Evolutionary conservation across 2,797 vertebrate genomes (phyloP).

Genomic region (Pteropus rufus): DNA sequence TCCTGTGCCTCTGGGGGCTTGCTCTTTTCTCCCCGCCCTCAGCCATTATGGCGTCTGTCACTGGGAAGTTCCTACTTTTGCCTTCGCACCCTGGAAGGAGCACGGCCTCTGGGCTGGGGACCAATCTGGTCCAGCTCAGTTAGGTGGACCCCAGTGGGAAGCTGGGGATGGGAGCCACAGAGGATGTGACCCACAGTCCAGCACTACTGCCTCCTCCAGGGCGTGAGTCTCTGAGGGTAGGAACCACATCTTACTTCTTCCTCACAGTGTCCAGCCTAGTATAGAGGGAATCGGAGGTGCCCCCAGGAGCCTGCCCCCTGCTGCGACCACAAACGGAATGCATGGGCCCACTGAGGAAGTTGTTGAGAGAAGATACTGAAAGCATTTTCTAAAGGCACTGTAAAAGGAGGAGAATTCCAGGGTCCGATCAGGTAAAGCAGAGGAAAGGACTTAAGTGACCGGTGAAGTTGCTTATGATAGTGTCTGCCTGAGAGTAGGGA

Average conservation of each 20-base stretch:
- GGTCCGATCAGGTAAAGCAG: not conserved
- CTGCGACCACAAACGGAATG: not conserved
- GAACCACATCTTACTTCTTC: not conserved
- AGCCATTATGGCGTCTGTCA: not conserved
- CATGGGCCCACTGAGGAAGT: accelerated
- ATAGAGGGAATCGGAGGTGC: not conserved
- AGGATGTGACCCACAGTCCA: not conserved
- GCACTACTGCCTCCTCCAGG: not conserved
- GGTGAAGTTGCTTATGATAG: not conserved
- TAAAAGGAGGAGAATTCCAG: not conserved
- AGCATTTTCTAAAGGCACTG: not conserved
- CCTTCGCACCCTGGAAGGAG: not conserved
- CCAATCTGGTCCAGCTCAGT: not conserved
- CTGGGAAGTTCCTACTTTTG: not conserved
- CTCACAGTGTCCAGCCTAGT: not conserved
- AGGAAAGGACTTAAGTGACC: not conserved
- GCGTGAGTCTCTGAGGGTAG: not conserved
- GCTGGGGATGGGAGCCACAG: not conserved
- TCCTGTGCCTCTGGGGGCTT: not conserved
- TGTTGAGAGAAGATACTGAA: not conserved
- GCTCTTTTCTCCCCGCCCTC: not conserved
- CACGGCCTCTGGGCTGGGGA: not conserved
- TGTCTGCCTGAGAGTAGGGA: not conserved
- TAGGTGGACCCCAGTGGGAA: not conserved
- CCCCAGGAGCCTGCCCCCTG: not conserved